Evolutionary conservation across 2,797 vertebrate genomes (phyloP), one percentile per base, ranked within the genome.

Genomic region (Sebastes oblongus): DNA sequence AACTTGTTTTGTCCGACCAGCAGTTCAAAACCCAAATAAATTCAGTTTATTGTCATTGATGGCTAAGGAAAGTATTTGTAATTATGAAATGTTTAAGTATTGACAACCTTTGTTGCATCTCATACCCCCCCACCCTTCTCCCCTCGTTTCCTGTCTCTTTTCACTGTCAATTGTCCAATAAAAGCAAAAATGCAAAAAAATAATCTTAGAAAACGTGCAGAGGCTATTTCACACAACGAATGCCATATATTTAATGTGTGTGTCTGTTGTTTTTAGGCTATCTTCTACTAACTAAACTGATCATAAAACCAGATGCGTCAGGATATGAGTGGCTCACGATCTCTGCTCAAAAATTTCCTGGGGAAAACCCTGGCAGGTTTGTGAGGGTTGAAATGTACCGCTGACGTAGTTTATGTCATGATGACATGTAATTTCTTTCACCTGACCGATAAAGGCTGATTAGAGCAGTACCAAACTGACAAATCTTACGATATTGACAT

Each of bases 391-490:
- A 83, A 30, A 27, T 30, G 34, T 22, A 2, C n/a, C 1, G 5
- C 27, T 77, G 70, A 82, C 56, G 32, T 11, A 6, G 39, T 64
- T 71, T 20, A 32, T 76, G 83, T 82, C 71, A 72, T 2, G 55
- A 74, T 79, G 66, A 79, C 74, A 66, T 55, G 62, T 61, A 39
- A 58, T 13, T 62, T 25, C 6, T 58, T 42, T 72, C 29, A 61
- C 13, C 29, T 34, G 6, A 59, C 29, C 9, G 66, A 80, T 54
- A 20, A 68, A 22, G n/a, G 59, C 30, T 24, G 14, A 14, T 27
- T 4, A n/a, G 59, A 73, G 29, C 54, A 4, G 12, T 3, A 18
- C 34, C 42, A 34, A 9, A 62, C n/a, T 6, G 13, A 30, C 3
- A 10, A 8, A 20, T 54, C 1, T 1, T 24, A 5, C 13, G 6